Evolutionary conservation across 2,797 vertebrate genomes (phyloP).

Genomic region (Halcyon smyrnensis): DNA sequence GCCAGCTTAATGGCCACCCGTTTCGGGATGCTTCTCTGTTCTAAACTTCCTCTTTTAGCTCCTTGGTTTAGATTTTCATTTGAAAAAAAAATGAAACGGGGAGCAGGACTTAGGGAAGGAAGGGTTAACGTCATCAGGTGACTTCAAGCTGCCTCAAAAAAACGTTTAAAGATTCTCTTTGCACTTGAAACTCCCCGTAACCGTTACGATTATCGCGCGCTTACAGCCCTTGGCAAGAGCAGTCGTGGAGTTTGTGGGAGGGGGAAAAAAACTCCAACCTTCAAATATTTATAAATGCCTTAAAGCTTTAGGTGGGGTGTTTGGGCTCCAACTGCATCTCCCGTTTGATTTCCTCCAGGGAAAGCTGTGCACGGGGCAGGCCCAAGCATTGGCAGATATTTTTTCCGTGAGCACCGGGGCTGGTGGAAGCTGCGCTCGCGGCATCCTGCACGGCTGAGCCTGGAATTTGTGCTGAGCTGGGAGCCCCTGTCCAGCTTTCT

Average conservation of each 20-base stretch:
- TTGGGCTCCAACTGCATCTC: neutral
- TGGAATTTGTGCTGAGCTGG: neutral
- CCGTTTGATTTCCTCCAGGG: neutral
- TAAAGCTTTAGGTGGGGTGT: neutral
- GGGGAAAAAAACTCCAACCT: neutral
- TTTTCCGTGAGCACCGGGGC: neutral
- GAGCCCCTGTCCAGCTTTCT: neutral
- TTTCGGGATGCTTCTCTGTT: neutral
- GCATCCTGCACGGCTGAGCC: neutral
- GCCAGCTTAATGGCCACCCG: neutral
- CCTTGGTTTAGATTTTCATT: neutral
- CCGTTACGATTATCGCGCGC: neutral
- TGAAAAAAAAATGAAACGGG: too few species aligned
- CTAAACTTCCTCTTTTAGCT: neutral
- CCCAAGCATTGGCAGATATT: neutral
- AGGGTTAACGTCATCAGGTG: neutral
- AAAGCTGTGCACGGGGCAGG: neutral
- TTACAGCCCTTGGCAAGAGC: neutral
- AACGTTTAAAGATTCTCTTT: neutral
- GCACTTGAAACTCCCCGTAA: conserved; percentile 32
- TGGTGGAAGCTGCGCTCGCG: neutral
- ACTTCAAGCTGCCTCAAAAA: neutral
- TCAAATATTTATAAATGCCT: neutral
- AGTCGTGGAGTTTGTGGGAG: neutral
- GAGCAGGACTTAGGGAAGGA: neutral